Conservation (phyloP, 2,888 invertebrate genomes). For the Xanthia icteritia region DNA sequence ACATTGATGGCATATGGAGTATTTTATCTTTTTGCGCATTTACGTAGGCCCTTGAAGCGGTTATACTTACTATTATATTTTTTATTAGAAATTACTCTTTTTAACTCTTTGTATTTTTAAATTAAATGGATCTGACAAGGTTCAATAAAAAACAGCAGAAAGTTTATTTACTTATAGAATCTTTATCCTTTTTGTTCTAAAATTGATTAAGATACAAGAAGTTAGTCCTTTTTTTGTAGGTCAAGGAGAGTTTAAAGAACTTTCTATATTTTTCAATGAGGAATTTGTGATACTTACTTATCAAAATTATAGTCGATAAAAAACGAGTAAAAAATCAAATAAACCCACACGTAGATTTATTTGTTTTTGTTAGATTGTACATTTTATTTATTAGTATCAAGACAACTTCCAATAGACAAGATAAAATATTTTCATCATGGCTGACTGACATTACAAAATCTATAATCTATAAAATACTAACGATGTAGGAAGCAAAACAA, state of each 20-base stretch:
- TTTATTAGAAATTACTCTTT: neutral
- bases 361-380: neutral
- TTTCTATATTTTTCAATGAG: neutral
- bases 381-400: neutral
- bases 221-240: neutral
- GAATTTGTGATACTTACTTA: neutral
- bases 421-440: constrained; percentile 21
- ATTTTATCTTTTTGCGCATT: constrained; percentile 68
- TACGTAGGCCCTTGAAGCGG: constrained; percentile 21
- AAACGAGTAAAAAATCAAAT: neutral
- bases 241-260: neutral
- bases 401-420: constrained; percentile 1
- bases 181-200: neutral
- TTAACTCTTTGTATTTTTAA: neutral
- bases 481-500: constrained; percentile 63
- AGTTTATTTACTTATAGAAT: neutral
- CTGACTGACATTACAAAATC: constrained; percentile 19
- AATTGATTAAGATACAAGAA: neutral
- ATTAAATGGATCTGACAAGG: neutral
- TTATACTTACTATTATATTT: constrained; percentile 24
- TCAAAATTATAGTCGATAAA: neutral
- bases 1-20: constrained; percentile 52
- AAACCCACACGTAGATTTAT: constrained; percentile 1
- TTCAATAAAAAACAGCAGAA: neutral
- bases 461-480: constrained; percentile 48